Evolutionary conservation across 1,140 invertebrate species (phyloP).

Genomic region (Teleogryllus occipitalis): DNA sequence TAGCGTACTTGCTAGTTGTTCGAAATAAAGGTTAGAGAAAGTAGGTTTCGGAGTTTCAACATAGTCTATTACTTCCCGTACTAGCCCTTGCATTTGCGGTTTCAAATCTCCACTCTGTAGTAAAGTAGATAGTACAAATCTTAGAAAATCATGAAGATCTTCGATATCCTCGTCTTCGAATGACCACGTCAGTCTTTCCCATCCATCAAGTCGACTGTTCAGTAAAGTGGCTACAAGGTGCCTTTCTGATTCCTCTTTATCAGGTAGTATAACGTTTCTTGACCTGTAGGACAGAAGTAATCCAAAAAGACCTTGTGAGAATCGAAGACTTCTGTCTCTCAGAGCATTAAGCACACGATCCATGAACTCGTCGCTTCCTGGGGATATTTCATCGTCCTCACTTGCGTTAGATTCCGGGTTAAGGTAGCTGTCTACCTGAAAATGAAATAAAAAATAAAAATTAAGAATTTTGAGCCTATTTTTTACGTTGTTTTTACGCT

Average conservation of each 20-base stretch:
- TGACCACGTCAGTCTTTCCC: background rate
- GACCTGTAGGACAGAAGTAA: background rate
- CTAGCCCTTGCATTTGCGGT: background rate
- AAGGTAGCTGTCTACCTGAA: no score
- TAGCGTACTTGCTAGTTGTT: background rate
- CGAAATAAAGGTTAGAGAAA: background rate
- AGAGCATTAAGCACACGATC: background rate
- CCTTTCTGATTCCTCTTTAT: background rate
- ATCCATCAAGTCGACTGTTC: background rate
- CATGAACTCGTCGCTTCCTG: background rate
- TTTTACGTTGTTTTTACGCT: no score
- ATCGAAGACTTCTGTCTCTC: background rate
- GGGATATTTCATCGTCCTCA: no score
- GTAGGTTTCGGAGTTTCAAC: background rate
- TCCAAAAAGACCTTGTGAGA: background rate
- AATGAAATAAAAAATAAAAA: no score
- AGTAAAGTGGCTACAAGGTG: background rate
- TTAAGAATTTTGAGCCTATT: no score
- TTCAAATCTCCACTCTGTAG: background rate
- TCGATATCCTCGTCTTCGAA: background rate
- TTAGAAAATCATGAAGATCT: background rate
- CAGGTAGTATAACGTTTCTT: background rate
- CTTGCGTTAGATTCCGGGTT: no score
- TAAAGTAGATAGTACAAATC: background rate
- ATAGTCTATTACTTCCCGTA: background rate